These are phyloP conservation scores for Galagoides demidoff DNA, from an alignment of 2,797 vertebrate genomes.

Conservation along the genomic window DNA sequence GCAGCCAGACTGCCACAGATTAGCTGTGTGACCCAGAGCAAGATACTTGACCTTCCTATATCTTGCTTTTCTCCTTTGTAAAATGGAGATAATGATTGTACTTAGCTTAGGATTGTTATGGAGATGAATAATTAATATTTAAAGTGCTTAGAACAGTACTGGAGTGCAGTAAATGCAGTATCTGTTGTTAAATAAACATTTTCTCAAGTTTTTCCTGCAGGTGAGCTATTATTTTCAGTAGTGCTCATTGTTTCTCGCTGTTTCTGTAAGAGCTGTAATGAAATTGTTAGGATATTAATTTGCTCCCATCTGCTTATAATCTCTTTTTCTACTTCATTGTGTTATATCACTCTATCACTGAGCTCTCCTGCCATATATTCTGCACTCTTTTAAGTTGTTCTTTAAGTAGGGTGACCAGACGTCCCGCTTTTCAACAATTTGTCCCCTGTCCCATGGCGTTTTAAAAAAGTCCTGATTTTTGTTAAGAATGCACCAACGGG, in stretches of 20 bases:
- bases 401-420: too few relatives aligned
- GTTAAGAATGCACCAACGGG: too few relatives aligned
- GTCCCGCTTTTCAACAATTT: too few relatives aligned
- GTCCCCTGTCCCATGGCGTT: too few relatives aligned
- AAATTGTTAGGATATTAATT: not conserved
- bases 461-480: too few relatives aligned
- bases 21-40: not conserved
- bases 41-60: not conserved
- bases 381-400: not conserved
- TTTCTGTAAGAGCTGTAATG: not conserved
- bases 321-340: not conserved
- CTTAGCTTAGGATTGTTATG: not conserved
- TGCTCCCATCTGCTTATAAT: not conserved
- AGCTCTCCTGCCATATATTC: not conserved
- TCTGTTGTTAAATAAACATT: not conserved
- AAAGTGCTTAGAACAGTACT: not conserved
- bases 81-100: not conserved
- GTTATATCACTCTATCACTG: not conserved
- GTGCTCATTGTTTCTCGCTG: not conserved
- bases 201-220: not conserved
- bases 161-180: not conserved
- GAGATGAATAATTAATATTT: not conserved
- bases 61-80: not conserved
- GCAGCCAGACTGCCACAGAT: not conserved
- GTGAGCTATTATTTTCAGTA: not conserved